Percentiles rank a stretch among this genome's conserved stretches.
Evolutionary conservation across 2,888 invertebrate species (phyloP).

Genomic region (Orchesella flavescens): DNA sequence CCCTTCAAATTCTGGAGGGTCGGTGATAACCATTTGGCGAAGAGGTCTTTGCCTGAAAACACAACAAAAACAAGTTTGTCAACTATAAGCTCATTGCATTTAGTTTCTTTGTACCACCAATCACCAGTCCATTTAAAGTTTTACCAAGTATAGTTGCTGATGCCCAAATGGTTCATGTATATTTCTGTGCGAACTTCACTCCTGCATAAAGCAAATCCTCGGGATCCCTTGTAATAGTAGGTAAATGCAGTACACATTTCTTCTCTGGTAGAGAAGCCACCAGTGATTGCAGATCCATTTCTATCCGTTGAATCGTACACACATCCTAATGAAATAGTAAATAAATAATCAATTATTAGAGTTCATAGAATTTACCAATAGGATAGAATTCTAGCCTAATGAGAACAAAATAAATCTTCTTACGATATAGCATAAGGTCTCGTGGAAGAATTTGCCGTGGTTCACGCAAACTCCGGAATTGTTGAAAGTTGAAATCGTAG

Average conservation of each 20-base stretch:
- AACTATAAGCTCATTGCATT: too few relatives aligned
- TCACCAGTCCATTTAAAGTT: too few relatives aligned
- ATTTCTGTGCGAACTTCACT: not conserved
- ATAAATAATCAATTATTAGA: not conserved
- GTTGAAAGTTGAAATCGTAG: not conserved
- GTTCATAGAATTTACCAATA: not conserved
- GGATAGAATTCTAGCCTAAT: not conserved
- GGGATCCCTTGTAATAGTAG: not conserved
- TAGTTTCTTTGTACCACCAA: too few relatives aligned
- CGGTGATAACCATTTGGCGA: constrained; percentile 13
- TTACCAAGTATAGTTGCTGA: constrained; percentile 17
- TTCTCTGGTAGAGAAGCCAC: not conserved
- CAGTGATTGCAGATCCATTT: not conserved
- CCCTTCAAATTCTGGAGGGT: not conserved
- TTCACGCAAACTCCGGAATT: not conserved
- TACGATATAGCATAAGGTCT: not conserved
- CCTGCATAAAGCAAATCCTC: constrained; percentile 11
- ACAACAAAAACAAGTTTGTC: too few relatives aligned
- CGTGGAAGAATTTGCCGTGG: not conserved
- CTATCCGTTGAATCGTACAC: not conserved
- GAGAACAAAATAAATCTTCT: not conserved
- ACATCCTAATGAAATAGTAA: constrained; percentile 10
- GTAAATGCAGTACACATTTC: constrained; percentile 39
- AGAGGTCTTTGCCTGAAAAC: constrained; percentile 4
- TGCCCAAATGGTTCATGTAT: constrained; percentile 1